Base-by-base conservation (phyloP, 2,888 invertebrate species). In the Rutpela maculata region DNA sequence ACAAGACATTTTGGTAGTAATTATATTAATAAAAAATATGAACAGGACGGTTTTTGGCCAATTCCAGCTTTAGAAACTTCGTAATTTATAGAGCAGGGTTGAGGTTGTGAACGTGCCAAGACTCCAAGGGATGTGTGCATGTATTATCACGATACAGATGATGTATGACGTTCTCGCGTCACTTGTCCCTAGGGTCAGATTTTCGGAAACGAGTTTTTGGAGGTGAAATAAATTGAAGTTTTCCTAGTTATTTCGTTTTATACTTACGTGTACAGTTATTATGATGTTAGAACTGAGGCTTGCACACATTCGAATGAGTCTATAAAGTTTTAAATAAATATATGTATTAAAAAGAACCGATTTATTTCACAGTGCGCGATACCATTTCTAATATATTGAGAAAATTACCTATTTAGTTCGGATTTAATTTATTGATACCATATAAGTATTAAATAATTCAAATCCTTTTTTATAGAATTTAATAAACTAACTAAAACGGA, bases 151-250 rank as follows among this genome's bases (percentile, higher is more conserved):
- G 83, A 82, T 85, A 82, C 83, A 85, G 82, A 84, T 86, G 85
- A 86, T 85, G 83, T 85, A 86, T 84, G 84, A 84, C 80, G 83
- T 83, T 80, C 81, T 79, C 79, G 80, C 79, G 83, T 84, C 84
- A 79, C 84, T 80, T 78, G 75, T 85, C 85, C 85, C 85, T 79
- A 70, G 86, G 85, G 85, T 80, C 84, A 84, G 82, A 85, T 86
- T 86, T 86, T 85, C 85, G 84, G 84, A 85, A 85, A 85, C 85
- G 86, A 85, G 85, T 85, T 86, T 86, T 86, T 85, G 74, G 60
- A 68, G 60, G 68, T 68, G 74, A 74, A 74, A 74, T 74, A 74
- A 69, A 75, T 69, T 69, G 66, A 70, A 65, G 57, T 69, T 70
- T 70, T 75, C 55, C 63, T 72, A 72, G 63, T 72, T 55, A 72